Evolutionary conservation across 92 coral and sea anemone genomes (phyloP).

Genomic region (Phymanthus crucifer): DNA sequence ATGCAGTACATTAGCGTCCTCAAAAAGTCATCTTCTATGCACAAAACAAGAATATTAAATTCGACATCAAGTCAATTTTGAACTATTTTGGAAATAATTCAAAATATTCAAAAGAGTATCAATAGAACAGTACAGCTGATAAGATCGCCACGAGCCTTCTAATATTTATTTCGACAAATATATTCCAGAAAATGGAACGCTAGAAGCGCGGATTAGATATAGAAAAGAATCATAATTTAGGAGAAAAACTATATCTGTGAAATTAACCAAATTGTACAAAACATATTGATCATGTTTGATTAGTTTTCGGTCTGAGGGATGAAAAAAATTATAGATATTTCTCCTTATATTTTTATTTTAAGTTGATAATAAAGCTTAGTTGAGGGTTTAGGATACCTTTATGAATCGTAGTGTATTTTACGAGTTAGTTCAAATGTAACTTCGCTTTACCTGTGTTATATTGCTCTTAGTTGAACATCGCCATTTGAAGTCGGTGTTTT

Average conservation of each 20-base stretch:
- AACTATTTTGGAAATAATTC: neutral
- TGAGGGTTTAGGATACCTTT: neutral
- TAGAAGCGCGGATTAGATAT: neutral
- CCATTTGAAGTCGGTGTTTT: neutral
- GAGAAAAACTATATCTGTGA: neutral
- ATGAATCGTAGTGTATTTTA: neutral
- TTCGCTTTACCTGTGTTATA: neutral
- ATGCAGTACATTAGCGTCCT: neutral
- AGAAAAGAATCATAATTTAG: neutral
- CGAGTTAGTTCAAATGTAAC: neutral
- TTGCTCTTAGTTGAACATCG: neutral
- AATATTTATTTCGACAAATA: conserved; percentile 6
- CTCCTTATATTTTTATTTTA: neutral
- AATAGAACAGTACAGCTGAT: neutral
- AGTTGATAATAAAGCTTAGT: neutral
- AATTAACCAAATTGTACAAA: neutral
- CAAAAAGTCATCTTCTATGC: neutral
- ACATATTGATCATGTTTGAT: neutral
- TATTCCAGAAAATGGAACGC: neutral
- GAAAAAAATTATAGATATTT: neutral
- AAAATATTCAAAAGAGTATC: neutral
- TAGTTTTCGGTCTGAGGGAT: neutral
- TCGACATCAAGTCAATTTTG: neutral
- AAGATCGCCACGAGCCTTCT: neutral
- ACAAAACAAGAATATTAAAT: neutral